phyloP scores from a whole-genome alignment of 2,113 vertebrate species.

The cattle (Bos taurus) region ARS-UCD2.0 NC_037346.1:13770501-13771000 shows the following conservation, averaged over 20 bases:
- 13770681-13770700: constrained; percentile 28
- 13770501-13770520: neutral
- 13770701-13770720: neutral
- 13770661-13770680: constrained; percentile 4
- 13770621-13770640: neutral
- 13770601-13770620: neutral
- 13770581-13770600: neutral
- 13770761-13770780: neutral
- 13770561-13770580: neutral
- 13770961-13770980: neutral
- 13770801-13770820: neutral
- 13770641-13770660: neutral
- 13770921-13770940: neutral
- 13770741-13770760: neutral
- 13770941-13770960: constrained; percentile 8
- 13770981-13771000: neutral
- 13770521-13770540: neutral
- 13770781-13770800: constrained; percentile 35
- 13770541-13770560: neutral
- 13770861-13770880: neutral
- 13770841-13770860: neutral
- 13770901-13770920: neutral
- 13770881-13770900: neutral
- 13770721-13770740: neutral
- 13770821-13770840: neutral